phyloP scores from a whole-genome alignment of 1,140 invertebrate species.

The Penaeus japonicus region DNA sequence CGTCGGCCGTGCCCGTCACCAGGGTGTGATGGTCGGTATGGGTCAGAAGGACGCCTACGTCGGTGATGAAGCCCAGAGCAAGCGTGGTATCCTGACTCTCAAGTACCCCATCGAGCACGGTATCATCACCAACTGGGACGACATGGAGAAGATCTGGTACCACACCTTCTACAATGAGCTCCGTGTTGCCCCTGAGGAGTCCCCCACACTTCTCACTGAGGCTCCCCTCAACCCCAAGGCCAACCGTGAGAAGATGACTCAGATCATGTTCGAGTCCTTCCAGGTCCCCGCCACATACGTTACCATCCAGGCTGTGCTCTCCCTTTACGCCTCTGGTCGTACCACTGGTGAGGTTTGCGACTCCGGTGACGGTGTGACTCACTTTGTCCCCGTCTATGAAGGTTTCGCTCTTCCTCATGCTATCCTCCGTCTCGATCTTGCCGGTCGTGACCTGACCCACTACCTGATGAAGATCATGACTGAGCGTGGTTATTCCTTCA shows the following conservation, averaged over 20 bases:
- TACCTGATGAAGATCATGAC: conserved; percentile 69
- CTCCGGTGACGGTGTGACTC: conserved; percentile 16
- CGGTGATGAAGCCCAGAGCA: conserved; percentile 92
- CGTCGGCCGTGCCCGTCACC: conserved; percentile 70
- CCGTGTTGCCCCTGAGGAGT: conserved; percentile 93
- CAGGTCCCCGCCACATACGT: conserved; percentile 86
- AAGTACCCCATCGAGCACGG: conserved; percentile 96
- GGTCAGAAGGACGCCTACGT: conserved; percentile 91
- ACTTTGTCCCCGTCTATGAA: conserved; percentile 63
- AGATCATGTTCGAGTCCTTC: conserved; percentile 72
- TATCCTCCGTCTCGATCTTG: conserved; percentile 57
- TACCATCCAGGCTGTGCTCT: conserved; percentile 89
- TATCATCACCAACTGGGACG: conserved; percentile 96
- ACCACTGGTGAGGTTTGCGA: not conserved
- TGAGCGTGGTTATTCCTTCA: conserved; percentile 64
- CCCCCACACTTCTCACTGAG: conserved; percentile 90
- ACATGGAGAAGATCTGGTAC: conserved; percentile 97
- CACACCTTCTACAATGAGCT: conserved; percentile 96
- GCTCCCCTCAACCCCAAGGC: conserved; percentile 92
- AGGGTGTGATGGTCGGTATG: conserved; percentile 93
- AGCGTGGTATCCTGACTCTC: conserved; percentile 89
- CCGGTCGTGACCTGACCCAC: conserved; percentile 69
- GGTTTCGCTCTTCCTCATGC: conserved; percentile 16
- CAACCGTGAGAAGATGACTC: conserved; percentile 78
- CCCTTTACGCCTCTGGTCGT: conserved; percentile 77